Evolutionary conservation across 35 echinoderm and acorn worm genomes (phyloP).

Genomic region (Ptychodera flava): DNA sequence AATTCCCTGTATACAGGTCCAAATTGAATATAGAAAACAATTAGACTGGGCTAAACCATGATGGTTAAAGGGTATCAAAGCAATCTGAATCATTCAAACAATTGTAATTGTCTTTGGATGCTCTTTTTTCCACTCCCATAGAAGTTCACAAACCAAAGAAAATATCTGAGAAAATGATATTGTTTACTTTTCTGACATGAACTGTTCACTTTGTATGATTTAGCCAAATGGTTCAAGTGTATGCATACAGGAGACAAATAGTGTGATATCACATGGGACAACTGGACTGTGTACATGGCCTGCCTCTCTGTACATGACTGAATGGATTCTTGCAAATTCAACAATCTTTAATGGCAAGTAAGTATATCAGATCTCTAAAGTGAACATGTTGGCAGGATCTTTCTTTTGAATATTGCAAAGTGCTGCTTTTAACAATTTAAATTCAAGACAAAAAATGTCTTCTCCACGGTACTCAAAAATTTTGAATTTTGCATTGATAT

Average conservation of each 20-base stretch:
- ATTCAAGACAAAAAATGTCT: too few species aligned
- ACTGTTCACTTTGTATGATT: background rate
- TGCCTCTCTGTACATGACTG: slow-evolving; percentile 49
- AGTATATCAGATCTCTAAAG: background rate
- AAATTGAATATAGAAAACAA: too few species aligned
- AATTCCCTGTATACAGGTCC: too few species aligned
- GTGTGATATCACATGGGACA: slow-evolving; percentile 67
- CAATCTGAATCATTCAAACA: background rate
- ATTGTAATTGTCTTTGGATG: background rate
- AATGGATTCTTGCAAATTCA: slow-evolving; percentile 63
- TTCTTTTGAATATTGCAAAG: too few species aligned
- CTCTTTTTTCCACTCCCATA: background rate
- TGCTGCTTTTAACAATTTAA: too few species aligned
- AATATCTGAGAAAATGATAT: background rate
- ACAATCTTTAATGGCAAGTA: slow-evolving; percentile 36
- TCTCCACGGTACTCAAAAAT: background rate
- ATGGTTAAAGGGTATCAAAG: background rate
- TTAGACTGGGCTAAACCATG: too few species aligned
- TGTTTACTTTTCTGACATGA: background rate
- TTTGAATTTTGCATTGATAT: background rate
- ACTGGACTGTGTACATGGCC: slow-evolving; percentile 78
- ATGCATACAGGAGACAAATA: slow-evolving; percentile 39
- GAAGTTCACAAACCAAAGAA: background rate
- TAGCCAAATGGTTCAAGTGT: background rate
- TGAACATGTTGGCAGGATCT: background rate